Evolutionary conservation across 2,888 invertebrate species (phyloP).

Genomic region (Malthinus flaveolus): DNA sequence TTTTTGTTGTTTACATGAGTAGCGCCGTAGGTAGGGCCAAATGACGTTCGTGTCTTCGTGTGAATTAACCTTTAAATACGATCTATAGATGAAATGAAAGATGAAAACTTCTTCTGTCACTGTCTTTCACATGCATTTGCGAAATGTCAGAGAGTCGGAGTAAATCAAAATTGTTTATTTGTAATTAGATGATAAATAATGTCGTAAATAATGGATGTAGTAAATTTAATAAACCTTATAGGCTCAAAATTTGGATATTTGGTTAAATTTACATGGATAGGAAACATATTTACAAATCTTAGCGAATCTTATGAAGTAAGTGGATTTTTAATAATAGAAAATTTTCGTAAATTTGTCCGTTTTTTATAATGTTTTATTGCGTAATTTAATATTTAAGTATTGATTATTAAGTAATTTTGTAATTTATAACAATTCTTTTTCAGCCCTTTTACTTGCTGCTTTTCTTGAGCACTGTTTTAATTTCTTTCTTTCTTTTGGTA

Average conservation of each 20-base stretch:
- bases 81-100: too few relatives aligned
- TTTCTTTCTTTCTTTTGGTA: constrained; percentile 29
- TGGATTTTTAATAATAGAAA: background rate
- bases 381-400: constrained; percentile 4
- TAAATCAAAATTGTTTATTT: constrained; percentile 3
- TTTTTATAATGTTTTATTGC: background rate
- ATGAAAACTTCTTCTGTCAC: background rate
- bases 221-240: constrained; percentile 49
- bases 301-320: constrained; percentile 45
- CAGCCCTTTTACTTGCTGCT: constrained; percentile 37
- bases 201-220: constrained; percentile 49
- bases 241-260: constrained; percentile 46
- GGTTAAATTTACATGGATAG: constrained; percentile 44
- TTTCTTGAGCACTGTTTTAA: constrained; percentile 29
- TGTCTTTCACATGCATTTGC: constrained; percentile 8
- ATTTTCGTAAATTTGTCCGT: background rate
- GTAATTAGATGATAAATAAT: constrained; percentile 1
- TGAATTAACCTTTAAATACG: too few relatives aligned
- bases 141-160: constrained; percentile 5
- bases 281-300: constrained; percentile 36
- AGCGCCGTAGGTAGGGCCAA: too few relatives aligned
- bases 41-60: too few relatives aligned
- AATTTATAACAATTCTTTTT: too few relatives aligned
- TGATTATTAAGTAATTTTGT: background rate
- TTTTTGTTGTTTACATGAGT: too few relatives aligned